Percentiles rank a stretch among this genome's conserved stretches.
Conservation (phyloP, 2,888 invertebrate genomes). For the Mesopsocus fuscifrons region DNA sequence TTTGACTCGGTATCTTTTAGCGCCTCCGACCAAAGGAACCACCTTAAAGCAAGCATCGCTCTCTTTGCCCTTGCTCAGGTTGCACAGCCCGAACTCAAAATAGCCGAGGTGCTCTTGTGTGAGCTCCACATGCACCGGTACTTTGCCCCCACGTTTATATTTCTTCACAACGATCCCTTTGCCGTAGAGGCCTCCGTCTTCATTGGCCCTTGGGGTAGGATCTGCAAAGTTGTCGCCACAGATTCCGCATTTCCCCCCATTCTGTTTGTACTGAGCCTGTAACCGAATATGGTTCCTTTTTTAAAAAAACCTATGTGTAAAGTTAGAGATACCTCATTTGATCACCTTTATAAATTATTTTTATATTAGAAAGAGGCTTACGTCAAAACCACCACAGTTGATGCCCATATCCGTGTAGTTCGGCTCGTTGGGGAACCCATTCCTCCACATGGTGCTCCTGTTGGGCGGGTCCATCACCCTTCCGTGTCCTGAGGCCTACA, state of each 20-base stretch:
- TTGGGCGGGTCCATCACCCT: slow-evolving; percentile 32
- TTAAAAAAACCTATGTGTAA: background rate
- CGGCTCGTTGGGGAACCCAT: slow-evolving; percentile 25
- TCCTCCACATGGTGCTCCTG: slow-evolving; percentile 33
- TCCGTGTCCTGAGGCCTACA: slow-evolving; percentile 27
- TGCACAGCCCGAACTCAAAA: slow-evolving; percentile 31
- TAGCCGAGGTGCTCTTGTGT: slow-evolving; percentile 31
- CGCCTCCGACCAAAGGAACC: slow-evolving; percentile 22
- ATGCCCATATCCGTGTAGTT: slow-evolving; percentile 33
- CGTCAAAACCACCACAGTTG: slow-evolving; percentile 31
- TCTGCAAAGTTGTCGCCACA: slow-evolving; percentile 32
- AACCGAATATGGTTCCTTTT: slow-evolving; percentile 4
- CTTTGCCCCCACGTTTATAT: slow-evolving; percentile 20
- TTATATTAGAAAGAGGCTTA: too few relatives aligned
- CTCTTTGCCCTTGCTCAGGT: slow-evolving; percentile 26
- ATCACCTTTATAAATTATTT: too few relatives aligned
- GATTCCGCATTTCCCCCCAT: slow-evolving; percentile 31
- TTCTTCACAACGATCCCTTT: slow-evolving; percentile 16
- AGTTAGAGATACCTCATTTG: background rate
- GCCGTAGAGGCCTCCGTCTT: slow-evolving; percentile 28
- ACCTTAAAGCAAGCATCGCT: slow-evolving; percentile 31
- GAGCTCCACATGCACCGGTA: slow-evolving; percentile 23
- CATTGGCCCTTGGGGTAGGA: slow-evolving; percentile 29
- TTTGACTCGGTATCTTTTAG: slow-evolving; percentile 16
- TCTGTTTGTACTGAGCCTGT: slow-evolving; percentile 26